Base-by-base conservation (phyloP, 1,140 invertebrate genomes). In the Drosophila baimaii region DNA sequence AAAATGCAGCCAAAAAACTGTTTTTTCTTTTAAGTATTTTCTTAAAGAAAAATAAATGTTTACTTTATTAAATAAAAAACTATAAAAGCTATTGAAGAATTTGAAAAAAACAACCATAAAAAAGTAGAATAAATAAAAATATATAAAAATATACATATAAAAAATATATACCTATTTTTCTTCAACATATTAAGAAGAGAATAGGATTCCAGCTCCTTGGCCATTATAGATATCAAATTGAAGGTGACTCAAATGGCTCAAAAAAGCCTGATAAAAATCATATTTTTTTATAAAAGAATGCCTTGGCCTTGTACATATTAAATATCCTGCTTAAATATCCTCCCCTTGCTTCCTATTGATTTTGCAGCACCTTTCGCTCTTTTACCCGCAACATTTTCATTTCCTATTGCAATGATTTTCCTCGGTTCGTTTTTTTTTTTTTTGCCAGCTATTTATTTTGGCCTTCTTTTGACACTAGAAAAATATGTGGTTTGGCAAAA, bases 281-380 rank as follows among this genome's bases (percentile, higher is more conserved):
- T 58, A 77, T 62, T 59, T 70, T 41, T 44, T 9, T 12, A 12
- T 25, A 39, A 55, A 33, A 54, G 41, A 79, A 74, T 55, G 62
- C 37, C 70, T 44, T 52, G 19, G 35, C 57, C 37, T 31, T 35
- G 33, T 64, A 77, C 80, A 89, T 84, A 84, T 88, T 88, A 89
- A 88, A 89, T 88, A 84, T 89, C 84, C 84, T 88, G 84, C 84
- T 84, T 88, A 89, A 88, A 88, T 88, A 88, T 84, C 84, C 80
- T 75, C 25, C 33, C 52, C 49, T 62, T 54, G 80, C 68, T 84
- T 84, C 73, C 77, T 81, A 86, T 86, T 86, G 82, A 86, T 86
- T 84, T 81, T 78, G 19, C 66, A 35, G 51, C 47, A 58, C 33
- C 35, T 27, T 57, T 55, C 27, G 41, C 33, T n/a, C 44, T 51